phyloP scores from a whole-genome alignment of 2,797 vertebrate species.

The Thripadectes ignobilis region DNA sequence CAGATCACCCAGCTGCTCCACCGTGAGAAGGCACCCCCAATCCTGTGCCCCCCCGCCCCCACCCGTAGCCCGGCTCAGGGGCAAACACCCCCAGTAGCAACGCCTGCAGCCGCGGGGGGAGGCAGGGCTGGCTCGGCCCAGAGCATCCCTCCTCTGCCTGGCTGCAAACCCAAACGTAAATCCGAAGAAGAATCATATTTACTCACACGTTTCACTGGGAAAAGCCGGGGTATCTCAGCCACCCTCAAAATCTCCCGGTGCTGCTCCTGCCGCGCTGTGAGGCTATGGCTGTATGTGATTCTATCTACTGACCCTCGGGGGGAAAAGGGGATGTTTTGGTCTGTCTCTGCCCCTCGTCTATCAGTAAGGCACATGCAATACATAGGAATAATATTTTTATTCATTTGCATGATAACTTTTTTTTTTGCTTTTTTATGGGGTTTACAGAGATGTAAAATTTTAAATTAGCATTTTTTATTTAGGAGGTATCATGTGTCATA shows the following conservation, averaged over 20 bases:
- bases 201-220: neutral
- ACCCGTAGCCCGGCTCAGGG: neutral
- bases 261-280: neutral
- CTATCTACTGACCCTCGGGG: neutral
- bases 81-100: neutral
- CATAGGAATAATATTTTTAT: constrained; percentile 71
- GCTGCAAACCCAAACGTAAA: neutral
- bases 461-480: constrained; percentile 42
- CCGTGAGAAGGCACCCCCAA: neutral
- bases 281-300: neutral
- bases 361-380: constrained; percentile 69
- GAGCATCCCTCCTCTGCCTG: neutral
- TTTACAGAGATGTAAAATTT: constrained; percentile 66
- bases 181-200: neutral
- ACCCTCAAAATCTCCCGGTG: neutral
- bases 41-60: fast-evolving
- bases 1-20: neutral
- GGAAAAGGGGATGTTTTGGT: neutral
- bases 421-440: constrained; percentile 49
- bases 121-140: neutral
- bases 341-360: neutral
- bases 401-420: constrained; percentile 48
- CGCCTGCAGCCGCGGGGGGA: neutral
- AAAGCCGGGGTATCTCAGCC: neutral
- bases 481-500: constrained; percentile 69